Evolutionary conservation across 92 coral and sea anemone genomes (phyloP), one percentile per base, ranked within the genome.

Genomic region (Palythoa heliodiscus): DNA sequence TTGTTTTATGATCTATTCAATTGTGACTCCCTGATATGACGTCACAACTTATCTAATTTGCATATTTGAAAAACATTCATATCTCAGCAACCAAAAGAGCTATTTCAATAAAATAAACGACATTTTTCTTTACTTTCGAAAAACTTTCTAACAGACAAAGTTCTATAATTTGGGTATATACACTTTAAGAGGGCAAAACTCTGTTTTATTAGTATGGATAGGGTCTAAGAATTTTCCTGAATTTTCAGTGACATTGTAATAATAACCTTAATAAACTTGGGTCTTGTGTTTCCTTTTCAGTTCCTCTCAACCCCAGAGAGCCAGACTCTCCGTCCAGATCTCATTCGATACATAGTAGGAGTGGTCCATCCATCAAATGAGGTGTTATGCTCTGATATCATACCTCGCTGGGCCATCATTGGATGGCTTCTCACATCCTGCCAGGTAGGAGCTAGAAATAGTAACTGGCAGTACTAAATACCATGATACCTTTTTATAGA

Each of bases 361-460:
- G 99, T 97, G 20, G 99, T 97, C 14, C 99, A 97, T 87, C 99
- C 99, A 13, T 95, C 95, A 40, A 97, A 97, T 77, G 99, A 97
- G 67, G 95, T 97, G 39, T 88, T 97, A 58, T 91, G 98, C 83
- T 97, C 99, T 77, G 99, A 97, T 71, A 95, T 97, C 78, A 95
- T 93, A 15, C 99, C 96, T 66, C 90, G 99, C 53, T 97, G 99
- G 99, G 98, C 99, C 38, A 92, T 97, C 67, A 97, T 97, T 86
- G 99, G 99, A 72, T 97, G 99, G 99, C 91, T 97, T 48, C 78
- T 97, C 58, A 93, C 98, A 71, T 89, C 98, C 11, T 94, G 93
- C 74, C 97, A 90, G 87, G 98, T 95, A 70, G 68, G 39, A 71
- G 38, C 16, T 4, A 15, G 38, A 37, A 47, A 19, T 8, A 7